Evolutionary conservation across 2,888 invertebrate species (phyloP), one percentile per base, ranked within the genome.

Genomic region (Macrosoma leucophasiata): DNA sequence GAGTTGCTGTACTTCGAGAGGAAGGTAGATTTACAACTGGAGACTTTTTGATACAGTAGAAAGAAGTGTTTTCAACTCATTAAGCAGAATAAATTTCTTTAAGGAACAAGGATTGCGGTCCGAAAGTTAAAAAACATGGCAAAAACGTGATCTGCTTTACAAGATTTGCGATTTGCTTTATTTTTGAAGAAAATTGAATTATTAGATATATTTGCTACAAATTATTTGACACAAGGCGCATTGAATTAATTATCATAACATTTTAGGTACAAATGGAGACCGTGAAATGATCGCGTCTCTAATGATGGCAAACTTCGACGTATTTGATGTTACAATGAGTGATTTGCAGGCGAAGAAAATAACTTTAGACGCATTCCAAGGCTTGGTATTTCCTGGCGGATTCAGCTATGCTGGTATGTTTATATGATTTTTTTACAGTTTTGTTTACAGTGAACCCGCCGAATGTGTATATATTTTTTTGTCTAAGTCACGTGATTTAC

Each of bases 371-470:
- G 79, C 86, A 12, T 98, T 97, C 81, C 88, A 91, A 47, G 98
- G 98, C 1, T 62, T 98, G 8, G 90, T 96, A 27, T 98, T 98
- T 69, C 98, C 98, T 0, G 98, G 97, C 24, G 99, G 99, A n/a
- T 99, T 99, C 72, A 98, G 97, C 73, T 98, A 97, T 72, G 98
- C 97, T 23, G 96, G 96, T 92, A 71, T 52, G 26, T 31, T 19
- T 14, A 36, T 13, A n/a, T n/a, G n/a, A n/a, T n/a, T n/a, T n/a
- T n/a, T n/a, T n/a, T n/a, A n/a, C n/a, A n/a, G n/a, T n/a, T n/a
- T n/a, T n/a, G n/a, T n/a, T n/a, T n/a, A n/a, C n/a, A n/a, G n/a
- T n/a, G n/a, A n/a, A n/a, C n/a, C n/a, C n/a, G n/a, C n/a, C n/a
- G n/a, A n/a, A n/a, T n/a, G n/a, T n/a, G n/a, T n/a, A n/a, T n/a